Evolutionary conservation across 2,113 vertebrate genomes (phyloP), one percentile per base, ranked within the genome.

Genomic region (Salvator merianae): DNA sequence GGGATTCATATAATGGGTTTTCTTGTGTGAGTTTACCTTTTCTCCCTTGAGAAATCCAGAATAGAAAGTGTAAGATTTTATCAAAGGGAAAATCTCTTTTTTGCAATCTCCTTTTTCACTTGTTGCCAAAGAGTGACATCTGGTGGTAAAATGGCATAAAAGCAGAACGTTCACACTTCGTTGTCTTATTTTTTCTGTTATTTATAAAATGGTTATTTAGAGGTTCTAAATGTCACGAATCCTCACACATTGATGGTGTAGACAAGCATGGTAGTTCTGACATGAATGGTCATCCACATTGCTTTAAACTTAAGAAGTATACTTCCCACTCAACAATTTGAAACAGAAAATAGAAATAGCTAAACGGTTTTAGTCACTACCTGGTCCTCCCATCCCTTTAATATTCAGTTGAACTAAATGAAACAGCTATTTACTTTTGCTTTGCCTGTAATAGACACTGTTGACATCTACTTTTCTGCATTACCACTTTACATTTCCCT

Each of bases 111-210:
- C 3, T 47, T 53, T 12, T 8, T 65, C 32, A 92, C 84, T 4
- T 16, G 75, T 86, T 87, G 85, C 79, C 70, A 18, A 22, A 70
- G 89, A 84, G 88, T 90, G 94, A 95, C 95, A 94, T 89, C 96
- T 95, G 87, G 93, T 95, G 96, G 92, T 77, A 0, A 0, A 22
- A 1, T 0, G 0, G 0, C 4, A 86, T 63, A 88, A 77, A 28
- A 86, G 83, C 93, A 91, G 13, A 0, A 18, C 1, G 13, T 32
- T 14, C 1, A 20, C 68, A 70, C 16, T 36, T 13, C 53, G 24
- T 40, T 22, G 13, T 28, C 3, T 47, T 22, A 5, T 8, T 79
- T 4, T 43, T 10, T 3, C 59, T n/a, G 9, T 30, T 28, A 2
- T 3, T 40, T 79, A 20, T 20, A n/a, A n/a, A n/a, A n/a, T n/a